Evolutionary conservation across 2,113 vertebrate genomes (phyloP).

Genomic region (Isurus oxyrinchus): DNA sequence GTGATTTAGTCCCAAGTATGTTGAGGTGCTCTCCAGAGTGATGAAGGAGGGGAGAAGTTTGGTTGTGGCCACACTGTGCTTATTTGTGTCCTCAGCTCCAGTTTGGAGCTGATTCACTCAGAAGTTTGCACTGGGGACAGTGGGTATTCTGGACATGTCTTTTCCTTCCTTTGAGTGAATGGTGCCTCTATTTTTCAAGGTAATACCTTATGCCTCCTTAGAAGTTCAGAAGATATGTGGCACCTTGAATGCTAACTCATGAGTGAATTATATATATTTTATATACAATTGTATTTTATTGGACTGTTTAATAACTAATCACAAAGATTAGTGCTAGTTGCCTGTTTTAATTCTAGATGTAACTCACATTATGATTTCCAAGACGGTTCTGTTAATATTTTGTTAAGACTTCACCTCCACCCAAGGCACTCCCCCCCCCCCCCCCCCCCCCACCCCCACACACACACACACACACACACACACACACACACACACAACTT

Average conservation of each 20-base stretch:
- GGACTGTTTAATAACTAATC: background rate
- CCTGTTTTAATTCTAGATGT: background rate
- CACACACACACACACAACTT: background rate
- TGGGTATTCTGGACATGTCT: background rate
- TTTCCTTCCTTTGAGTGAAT: background rate
- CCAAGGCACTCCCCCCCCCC: too few relatives aligned
- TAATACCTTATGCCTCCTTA: background rate
- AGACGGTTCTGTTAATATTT: background rate
- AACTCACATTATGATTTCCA: background rate
- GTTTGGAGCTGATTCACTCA: background rate
- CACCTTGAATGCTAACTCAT: background rate
- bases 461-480: too few relatives aligned
- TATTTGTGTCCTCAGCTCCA: background rate
- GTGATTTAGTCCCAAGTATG: background rate
- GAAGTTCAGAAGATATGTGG: background rate
- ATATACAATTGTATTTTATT: background rate
- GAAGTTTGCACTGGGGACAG: background rate
- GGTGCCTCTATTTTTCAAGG: background rate
- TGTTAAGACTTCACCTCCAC: background rate
- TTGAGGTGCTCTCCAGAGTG: background rate
- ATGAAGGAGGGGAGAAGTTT: background rate
- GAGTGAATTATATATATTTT: background rate
- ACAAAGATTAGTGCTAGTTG: background rate
- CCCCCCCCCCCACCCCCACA: too few relatives aligned
- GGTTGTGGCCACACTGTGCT: background rate